A percentile compares a stretch with the other conserved stretches of the same genome.
Conservation (phyloP, 2,113 vertebrate species). For the Megaceryle torquata region DNA sequence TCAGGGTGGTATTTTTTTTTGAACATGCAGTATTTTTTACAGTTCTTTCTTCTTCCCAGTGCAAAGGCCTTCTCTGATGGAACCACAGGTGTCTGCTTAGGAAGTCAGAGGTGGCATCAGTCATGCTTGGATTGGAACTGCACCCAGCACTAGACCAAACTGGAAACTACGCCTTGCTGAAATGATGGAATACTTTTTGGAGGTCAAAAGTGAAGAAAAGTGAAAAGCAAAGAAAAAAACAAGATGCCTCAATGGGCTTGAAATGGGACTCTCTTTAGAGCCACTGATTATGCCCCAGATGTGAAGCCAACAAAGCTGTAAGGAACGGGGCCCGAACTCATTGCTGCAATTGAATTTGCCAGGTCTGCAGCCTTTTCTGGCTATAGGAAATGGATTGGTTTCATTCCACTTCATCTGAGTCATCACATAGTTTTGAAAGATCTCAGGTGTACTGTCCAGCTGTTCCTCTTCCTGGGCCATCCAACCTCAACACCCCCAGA, state of each 20-base stretch:
- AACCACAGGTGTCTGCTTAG: neutral
- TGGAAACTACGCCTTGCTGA: neutral
- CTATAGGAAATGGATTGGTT: neutral
- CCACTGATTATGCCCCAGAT: neutral
- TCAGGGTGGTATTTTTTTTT: neutral
- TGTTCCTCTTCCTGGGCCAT: neutral
- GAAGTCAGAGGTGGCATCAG: neutral
- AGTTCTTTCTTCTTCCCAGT: neutral
- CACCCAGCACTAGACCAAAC: neutral
- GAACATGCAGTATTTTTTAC: neutral
- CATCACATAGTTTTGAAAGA: neutral
- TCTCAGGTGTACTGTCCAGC: neutral
- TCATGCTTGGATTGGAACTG: neutral
- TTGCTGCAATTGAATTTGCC: neutral
- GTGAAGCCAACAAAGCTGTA: neutral
- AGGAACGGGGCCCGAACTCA: neutral
- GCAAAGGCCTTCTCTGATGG: neutral
- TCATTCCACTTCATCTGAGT: neutral
- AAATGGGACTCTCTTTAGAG: neutral
- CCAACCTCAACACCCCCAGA: neutral
- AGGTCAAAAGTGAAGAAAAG: neutral
- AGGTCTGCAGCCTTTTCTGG: neutral
- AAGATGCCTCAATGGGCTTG: neutral
- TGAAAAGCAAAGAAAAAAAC: neutral
- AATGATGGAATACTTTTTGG: neutral